Percentiles rank a stretch among this genome's conserved stretches.
phyloP scores from a whole-genome alignment of 2,888 invertebrate species.

The Osedax frankpressi region DNA sequence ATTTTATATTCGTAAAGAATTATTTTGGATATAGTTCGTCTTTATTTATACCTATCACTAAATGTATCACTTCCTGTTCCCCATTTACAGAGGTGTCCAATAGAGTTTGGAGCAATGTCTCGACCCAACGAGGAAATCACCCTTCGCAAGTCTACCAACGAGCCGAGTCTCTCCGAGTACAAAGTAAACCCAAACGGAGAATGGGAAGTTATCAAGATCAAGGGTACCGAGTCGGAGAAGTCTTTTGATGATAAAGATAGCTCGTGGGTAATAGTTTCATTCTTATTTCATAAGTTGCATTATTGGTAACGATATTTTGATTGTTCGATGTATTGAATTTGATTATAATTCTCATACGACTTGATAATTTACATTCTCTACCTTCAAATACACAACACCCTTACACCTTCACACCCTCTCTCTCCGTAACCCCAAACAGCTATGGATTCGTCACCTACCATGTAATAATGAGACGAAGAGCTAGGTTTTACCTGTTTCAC shows the following conservation, averaged over 20 bases:
- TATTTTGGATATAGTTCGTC: too few relatives aligned
- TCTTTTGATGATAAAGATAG: too few relatives aligned
- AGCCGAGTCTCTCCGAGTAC: neutral
- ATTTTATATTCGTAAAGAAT: too few relatives aligned
- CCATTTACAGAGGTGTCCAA: neutral
- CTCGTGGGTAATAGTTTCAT: too few relatives aligned
- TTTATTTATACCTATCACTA: too few relatives aligned
- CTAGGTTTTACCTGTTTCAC: conserved; percentile 7
- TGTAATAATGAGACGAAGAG: neutral
- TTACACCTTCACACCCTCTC: neutral
- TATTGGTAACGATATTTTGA: too few relatives aligned
- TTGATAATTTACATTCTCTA: too few relatives aligned
- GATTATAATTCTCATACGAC: too few relatives aligned
- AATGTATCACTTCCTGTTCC: neutral
- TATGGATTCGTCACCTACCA: neutral
- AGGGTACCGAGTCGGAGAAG: neutral
- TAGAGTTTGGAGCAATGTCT: neutral
- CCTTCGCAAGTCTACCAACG: neutral
- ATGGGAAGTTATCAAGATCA: neutral
- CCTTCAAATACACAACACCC: too few relatives aligned
- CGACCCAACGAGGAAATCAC: neutral
- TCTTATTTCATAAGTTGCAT: too few relatives aligned
- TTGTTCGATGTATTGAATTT: too few relatives aligned
- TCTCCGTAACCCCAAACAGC: neutral
- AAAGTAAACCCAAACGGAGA: neutral